These are phyloP conservation scores for Terebella lapidaria DNA, from an alignment of 2,888 invertebrate species.

Conservation along the genomic window DNA sequence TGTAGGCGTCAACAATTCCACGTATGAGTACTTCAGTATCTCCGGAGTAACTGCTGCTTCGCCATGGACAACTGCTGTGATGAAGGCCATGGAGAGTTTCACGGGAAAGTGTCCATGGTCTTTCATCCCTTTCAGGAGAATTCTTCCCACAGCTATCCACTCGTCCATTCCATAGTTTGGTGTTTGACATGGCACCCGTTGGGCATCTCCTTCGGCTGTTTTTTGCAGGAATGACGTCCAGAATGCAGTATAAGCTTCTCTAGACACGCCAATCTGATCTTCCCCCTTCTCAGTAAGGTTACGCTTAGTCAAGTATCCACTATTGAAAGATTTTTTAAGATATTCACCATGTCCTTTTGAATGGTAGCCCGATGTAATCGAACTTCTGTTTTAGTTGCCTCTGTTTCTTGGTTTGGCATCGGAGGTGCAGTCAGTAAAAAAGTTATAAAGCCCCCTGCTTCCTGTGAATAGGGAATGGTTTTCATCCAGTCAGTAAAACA, in stretches of 20 bases:
- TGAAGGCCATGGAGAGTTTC: neutral
- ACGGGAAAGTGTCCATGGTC: neutral
- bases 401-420: too few relatives aligned
- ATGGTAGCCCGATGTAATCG: too few relatives aligned
- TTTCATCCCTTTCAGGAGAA: neutral
- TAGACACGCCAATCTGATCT: neutral
- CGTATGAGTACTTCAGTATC: neutral
- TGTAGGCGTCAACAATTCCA: too few relatives aligned
- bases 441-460: too few relatives aligned
- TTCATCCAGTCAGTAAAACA: too few relatives aligned
- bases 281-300: neutral
- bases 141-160: neutral
- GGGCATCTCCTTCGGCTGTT: neutral
- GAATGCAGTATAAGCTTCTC: neutral
- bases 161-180: neutral
- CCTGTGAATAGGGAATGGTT: too few relatives aligned
- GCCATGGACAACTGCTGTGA: neutral
- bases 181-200: neutral
- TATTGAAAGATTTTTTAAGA: too few relatives aligned
- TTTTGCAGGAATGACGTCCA: neutral
- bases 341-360: too few relatives aligned
- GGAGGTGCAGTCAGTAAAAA: too few relatives aligned
- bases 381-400: too few relatives aligned
- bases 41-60: neutral
- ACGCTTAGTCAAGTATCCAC: too few relatives aligned